A percentile compares a stretch with the other conserved stretches of the same genome.
Evolutionary conservation across 2,888 invertebrate genomes (phyloP).

Genomic region (Candidula unifasciata): DNA sequence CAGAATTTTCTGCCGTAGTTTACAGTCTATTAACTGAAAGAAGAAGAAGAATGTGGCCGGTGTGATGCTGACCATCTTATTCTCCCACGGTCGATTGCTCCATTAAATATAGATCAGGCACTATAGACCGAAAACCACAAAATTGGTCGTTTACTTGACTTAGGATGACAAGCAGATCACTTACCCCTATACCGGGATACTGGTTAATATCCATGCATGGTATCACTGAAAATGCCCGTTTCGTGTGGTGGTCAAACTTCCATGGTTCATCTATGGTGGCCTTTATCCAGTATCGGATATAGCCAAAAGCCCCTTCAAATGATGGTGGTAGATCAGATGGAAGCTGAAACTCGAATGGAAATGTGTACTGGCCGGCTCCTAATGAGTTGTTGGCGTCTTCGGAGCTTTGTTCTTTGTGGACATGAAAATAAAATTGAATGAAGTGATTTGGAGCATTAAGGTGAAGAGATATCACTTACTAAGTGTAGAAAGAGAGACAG

Average conservation of each 20-base stretch:
- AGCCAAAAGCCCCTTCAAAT: conserved; percentile 57
- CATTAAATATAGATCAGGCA: no score
- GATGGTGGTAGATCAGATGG: conserved; percentile 52
- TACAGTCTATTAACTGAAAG: no score
- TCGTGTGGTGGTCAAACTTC: conserved; percentile 88
- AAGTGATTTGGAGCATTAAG: no score
- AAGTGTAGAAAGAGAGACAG: no score
- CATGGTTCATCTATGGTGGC: conserved; percentile 88
- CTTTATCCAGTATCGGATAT: conserved; percentile 86
- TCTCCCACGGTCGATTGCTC: no score
- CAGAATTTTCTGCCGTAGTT: no score
- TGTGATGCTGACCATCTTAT: no score
- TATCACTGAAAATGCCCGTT: conserved; percentile 89
- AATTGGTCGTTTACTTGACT: no score
- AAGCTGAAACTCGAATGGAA: conserved; percentile 55
- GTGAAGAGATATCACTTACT: no score
- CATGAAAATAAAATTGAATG: background rate
- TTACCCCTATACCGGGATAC: conserved; percentile 65
- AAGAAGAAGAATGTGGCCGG: no score
- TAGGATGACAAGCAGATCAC: conserved; percentile 3
- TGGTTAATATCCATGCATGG: conserved; percentile 88
- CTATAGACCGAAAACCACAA: no score
- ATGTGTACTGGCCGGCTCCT: conserved; percentile 51
- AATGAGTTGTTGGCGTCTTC: conserved; percentile 43
- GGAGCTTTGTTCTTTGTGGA: background rate